Evolutionary conservation across 2,113 vertebrate species (phyloP), one percentile per base, ranked within the genome.

Genomic region (Caranx melampygus): DNA sequence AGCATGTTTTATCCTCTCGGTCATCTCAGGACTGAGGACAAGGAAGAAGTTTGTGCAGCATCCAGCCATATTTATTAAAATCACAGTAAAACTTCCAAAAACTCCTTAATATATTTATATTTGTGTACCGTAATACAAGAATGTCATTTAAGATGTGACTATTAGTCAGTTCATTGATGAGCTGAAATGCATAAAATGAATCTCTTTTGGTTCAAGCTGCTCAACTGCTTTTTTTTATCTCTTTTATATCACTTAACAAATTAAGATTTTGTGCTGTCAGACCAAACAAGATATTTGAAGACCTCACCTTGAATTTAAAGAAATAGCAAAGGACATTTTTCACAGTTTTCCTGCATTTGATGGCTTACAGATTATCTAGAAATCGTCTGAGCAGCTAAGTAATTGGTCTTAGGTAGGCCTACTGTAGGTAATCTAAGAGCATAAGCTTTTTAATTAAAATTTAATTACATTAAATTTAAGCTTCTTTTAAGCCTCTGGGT

Each of bases 11-110:
- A 78, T 79, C 44, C 77, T 84, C 77, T 69, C 72, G 3, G 72
- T 81, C 83, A 82, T 81, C 87, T 90, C 49, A 86, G 86, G 80
- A 87, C 74, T 74, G n/a, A 78, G 44, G 72, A 72, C 31, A 59
- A 61, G 34, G 34, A 60, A 57, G 54, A 75, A 58, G 52, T 83
- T 82, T 45, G 49, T 71, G 64, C 11, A 26, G 54, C 49, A 21
- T 76, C 57, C 16, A 57, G 45, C 31, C 68, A 34, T 42, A 51
- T 51, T 8, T n/a, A 9, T 51, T 18, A 26, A 26, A 26, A 26
- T 26, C 26, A 26, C 49, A 51, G 49, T 9, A n/a, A 51, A 7
- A 6, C 6, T 55, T 55, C 26, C n/a, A 26, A 26, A 26, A 26
- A 26, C 52, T 3, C 21, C 52, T 21, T 12, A 10, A 21, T 26